Evolutionary conservation across 2,113 vertebrate species (phyloP), one percentile per base, ranked within the genome.

Genomic region (Piaya cayana): DNA sequence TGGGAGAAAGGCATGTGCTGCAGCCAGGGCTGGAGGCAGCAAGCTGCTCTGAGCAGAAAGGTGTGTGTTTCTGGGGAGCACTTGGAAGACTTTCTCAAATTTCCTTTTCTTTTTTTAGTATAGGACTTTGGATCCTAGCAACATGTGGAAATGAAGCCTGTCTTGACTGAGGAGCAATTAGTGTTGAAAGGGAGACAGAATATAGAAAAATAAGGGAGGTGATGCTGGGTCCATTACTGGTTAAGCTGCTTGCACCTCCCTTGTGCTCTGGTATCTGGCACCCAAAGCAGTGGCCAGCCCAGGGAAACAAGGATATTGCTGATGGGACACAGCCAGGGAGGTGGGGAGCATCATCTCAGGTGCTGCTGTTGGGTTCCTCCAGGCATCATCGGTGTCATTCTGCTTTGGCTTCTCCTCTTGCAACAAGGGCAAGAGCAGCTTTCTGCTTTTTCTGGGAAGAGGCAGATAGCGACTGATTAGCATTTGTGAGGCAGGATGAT

Each of bases 331-430:
- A 64, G 43, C 27, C 39, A 34, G 58, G 49, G 25, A 22, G 18
- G 15, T 17, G 49, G 29, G 39, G 13, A 92, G 23, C 25, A 50
- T 37, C 75, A 42, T 26, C 0, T 0, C 29, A 22, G 56, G 8
- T 18, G 37, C 47, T 55, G 45, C 56, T 22, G 12, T 14, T 78
- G 79, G 9, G n/a, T 86, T 74, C 17, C 45, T 42, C 56, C 3
- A 14, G 50, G 12, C 45, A 9, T 26, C 0, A 0, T 0, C 2
- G 9, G 2, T 50, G 8, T 67, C 26, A 43, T 62, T 32, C 34
- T 87, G 49, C 8, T 20, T 76, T 49, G 67, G 19, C 58, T 36
- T 67, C 55, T 26, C 67, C 21, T 5, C 26, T 9, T 23, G 12
- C 56, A 39, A 29, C 25, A 20, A n/a, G 67, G 67, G 15, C 22